These are phyloP conservation scores for Notothenia rossii DNA, from an alignment of 2,113 vertebrate species.

Conservation along the genomic window DNA sequence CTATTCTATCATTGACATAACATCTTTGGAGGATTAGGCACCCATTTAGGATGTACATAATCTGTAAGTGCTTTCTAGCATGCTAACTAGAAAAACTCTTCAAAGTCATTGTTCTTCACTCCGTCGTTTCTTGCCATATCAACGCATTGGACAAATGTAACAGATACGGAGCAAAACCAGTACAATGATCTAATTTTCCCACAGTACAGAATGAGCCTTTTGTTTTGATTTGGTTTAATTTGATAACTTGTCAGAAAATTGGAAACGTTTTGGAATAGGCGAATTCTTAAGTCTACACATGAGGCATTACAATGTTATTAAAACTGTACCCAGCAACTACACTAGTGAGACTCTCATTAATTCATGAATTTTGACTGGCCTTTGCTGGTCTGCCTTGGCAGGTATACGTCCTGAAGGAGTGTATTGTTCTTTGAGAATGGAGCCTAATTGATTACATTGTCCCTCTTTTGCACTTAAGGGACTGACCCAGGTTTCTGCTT, in stretches of 20 bases:
- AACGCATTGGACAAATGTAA: neutral
- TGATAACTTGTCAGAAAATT: neutral
- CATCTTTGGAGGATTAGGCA: neutral
- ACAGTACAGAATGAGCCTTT: neutral
- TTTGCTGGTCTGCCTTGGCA: slow-evolving; percentile 2
- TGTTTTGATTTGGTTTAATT: neutral
- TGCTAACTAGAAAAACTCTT: neutral
- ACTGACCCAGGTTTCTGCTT: slow-evolving; percentile 20
- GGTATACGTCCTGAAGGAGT: slow-evolving; percentile 12
- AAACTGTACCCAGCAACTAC: neutral
- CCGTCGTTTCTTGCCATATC: slow-evolving; percentile 16
- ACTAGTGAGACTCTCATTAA: neutral
- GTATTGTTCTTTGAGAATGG: slow-evolving; percentile 19
- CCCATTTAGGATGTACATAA: neutral
- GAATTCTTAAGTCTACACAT: neutral
- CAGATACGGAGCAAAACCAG: neutral
- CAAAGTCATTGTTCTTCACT: neutral
- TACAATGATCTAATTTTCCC: neutral
- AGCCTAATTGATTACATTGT: neutral
- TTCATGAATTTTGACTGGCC: slow-evolving; percentile 6
- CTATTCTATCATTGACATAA: neutral
- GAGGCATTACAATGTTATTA: slow-evolving; percentile 1
- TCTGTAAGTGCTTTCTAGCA: neutral
- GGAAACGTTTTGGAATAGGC: slow-evolving; percentile 5
- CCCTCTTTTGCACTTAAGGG: slow-evolving; percentile 22